Percentiles rank a stretch among this genome's conserved stretches.
Evolutionary conservation across 2,888 invertebrate genomes (phyloP).

Genomic region (Microdon myrmicae): DNA sequence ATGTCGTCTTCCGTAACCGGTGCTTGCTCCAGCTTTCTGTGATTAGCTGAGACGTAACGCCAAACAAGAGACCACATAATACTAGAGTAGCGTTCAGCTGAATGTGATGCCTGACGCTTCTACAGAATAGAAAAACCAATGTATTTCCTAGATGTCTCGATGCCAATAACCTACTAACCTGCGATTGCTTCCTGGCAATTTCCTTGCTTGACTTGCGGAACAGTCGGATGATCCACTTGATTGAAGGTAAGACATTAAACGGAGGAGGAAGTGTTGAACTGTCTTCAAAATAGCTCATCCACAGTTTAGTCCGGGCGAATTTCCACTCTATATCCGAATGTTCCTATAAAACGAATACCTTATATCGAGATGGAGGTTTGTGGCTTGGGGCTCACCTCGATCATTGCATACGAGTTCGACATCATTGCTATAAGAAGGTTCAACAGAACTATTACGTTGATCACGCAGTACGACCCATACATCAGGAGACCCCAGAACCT

Average conservation of each 20-base stretch:
- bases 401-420: conserved; percentile 95
- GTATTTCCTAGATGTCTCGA: background rate
- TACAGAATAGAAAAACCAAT: conserved; percentile 27
- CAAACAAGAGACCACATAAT: conserved; percentile 92
- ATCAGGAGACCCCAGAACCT: conserved; percentile 95
- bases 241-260: conserved; percentile 91
- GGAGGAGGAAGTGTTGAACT: conserved; percentile 91
- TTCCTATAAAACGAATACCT: conserved; percentile 71
- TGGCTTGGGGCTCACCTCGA: conserved; percentile 76
- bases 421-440: conserved; percentile 98
- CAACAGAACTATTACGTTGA: conserved; percentile 91
- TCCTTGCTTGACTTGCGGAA: conserved; percentile 71
- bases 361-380: background rate
- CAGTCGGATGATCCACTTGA: conserved; percentile 79
- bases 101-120: conserved; percentile 72
- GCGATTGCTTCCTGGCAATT: conserved; percentile 63
- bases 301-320: conserved; percentile 91
- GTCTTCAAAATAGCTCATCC: conserved; percentile 97
- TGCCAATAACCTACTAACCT: conserved; percentile 54
- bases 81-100: conserved; percentile 77
- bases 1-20: conserved; percentile 93
- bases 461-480: conserved; percentile 95
- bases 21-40: conserved; percentile 83
- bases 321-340: conserved; percentile 97
- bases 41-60: conserved; percentile 90